These are phyloP conservation scores for Drosophila parvula DNA, from an alignment of 1,140 invertebrate genomes.

Conservation along the genomic window DNA sequence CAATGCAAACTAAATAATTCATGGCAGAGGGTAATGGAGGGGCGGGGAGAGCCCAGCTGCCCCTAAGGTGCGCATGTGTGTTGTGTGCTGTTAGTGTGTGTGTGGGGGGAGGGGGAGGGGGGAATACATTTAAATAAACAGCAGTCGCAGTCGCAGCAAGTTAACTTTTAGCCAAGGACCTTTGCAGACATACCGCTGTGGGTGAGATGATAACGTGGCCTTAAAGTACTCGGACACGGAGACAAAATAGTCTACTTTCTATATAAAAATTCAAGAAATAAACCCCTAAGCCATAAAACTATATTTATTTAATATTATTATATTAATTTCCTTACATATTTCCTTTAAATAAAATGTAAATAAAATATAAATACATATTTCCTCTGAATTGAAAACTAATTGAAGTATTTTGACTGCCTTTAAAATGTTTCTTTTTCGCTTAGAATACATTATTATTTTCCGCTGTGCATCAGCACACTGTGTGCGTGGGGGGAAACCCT, in stretches of 20 bases:
- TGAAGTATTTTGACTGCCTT: no score
- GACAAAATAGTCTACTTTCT: rapidly evolving
- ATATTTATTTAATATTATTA: no score
- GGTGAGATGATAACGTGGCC: conserved; percentile 50
- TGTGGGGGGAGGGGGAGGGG: conserved; percentile 5
- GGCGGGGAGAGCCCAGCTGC: conserved; percentile 31
- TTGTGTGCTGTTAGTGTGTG: conserved; percentile 12
- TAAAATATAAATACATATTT: not conserved
- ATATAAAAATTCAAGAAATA: not conserved
- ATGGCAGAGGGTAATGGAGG: conserved; percentile 36
- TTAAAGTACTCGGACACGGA: conserved; percentile 12
- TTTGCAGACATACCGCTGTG: conserved; percentile 38
- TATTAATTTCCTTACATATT: no score
- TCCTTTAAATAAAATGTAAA: not conserved
- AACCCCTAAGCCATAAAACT: not conserved
- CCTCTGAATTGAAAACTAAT: rapidly evolving
- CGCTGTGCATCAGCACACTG: not conserved
- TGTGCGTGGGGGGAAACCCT: conserved; percentile 51
- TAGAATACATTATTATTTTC: not conserved
- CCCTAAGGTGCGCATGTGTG: conserved; percentile 52
- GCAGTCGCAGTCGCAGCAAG: conserved; percentile 61
- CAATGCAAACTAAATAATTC: conserved; percentile 81
- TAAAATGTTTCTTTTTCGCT: no score
- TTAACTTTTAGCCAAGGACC: conserved; percentile 62
- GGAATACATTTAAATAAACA: conserved; percentile 79